Evolutionary conservation across 2,888 invertebrate genomes (phyloP).

Genomic region (Papilio elwesi): DNA sequence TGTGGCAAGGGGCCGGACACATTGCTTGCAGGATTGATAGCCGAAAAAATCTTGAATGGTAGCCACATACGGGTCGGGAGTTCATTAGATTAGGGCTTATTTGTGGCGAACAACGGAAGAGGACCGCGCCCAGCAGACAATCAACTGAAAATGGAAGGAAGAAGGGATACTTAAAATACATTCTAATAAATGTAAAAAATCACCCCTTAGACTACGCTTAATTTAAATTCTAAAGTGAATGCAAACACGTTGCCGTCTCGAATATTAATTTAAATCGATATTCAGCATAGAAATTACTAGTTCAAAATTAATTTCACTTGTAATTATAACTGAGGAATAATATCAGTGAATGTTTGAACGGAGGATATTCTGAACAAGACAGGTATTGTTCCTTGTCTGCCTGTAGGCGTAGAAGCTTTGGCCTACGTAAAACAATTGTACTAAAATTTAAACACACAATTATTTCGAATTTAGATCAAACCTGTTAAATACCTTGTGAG

Average conservation of each 20-base stretch:
- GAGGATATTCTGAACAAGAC: not conserved
- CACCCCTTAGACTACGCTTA: not conserved
- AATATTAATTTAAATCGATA: not conserved
- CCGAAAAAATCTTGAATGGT: no score
- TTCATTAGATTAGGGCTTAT: no score
- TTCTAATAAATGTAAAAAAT: no score
- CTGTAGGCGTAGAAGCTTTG: not conserved
- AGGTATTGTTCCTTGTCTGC: not conserved
- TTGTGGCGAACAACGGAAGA: no score
- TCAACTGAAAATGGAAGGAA: not conserved
- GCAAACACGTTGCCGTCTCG: not conserved
- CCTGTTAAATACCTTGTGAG: not conserved
- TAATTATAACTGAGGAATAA: not conserved
- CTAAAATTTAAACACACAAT: not conserved
- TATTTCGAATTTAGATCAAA: not conserved
- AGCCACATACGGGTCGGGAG: no score
- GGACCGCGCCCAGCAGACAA: not conserved
- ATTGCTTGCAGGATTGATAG: no score
- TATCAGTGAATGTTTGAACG: not conserved
- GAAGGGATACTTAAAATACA: no score
- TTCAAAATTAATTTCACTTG: not conserved
- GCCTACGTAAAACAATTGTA: not conserved
- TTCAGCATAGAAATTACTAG: not conserved
- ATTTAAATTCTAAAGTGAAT: not conserved
- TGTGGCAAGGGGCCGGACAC: no score